Evolutionary conservation across 2,888 invertebrate species (phyloP).

Genomic region (Crocallis elinguaria): DNA sequence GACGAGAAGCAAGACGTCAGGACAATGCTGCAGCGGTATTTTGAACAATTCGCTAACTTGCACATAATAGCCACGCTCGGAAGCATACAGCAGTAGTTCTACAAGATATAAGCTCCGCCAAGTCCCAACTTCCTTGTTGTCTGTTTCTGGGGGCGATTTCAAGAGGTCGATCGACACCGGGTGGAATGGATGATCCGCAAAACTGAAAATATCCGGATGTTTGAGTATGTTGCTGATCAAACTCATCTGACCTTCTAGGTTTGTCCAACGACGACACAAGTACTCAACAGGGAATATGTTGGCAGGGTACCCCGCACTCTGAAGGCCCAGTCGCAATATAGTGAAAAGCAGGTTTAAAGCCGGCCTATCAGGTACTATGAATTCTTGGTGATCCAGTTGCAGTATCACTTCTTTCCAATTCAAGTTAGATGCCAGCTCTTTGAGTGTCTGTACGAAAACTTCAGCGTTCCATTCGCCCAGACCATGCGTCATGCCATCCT

Average conservation of each 20-base stretch:
- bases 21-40: slow-evolving; percentile 96
- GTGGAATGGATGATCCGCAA: slow-evolving; percentile 95
- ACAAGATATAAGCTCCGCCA: slow-evolving; percentile 97
- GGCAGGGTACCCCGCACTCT: slow-evolving; percentile 88
- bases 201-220: slow-evolving; percentile 96
- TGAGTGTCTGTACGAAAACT: slow-evolving; percentile 95
- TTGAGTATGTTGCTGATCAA: slow-evolving; percentile 94
- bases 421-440: slow-evolving; percentile 93
- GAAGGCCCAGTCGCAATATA: slow-evolving; percentile 92
- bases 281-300: slow-evolving; percentile 94
- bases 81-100: slow-evolving; percentile 93
- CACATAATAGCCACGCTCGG: slow-evolving; percentile 93
- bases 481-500: slow-evolving; percentile 74
- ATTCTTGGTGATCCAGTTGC: slow-evolving; percentile 96
- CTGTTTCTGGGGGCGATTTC: slow-evolving; percentile 97
- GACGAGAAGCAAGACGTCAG: slow-evolving; percentile 96
- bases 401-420: slow-evolving; percentile 97
- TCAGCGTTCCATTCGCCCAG: slow-evolving; percentile 95
- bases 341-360: slow-evolving; percentile 93
- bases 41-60: slow-evolving; percentile 95
- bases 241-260: slow-evolving; percentile 96
- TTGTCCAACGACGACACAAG: slow-evolving; percentile 96
- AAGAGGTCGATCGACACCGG: slow-evolving; percentile 94
- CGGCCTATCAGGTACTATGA: slow-evolving; percentile 93
- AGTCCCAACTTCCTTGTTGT: slow-evolving; percentile 95